Base-by-base conservation (phyloP, 2,797 vertebrate genomes). In the Galaxias olidus region DNA sequence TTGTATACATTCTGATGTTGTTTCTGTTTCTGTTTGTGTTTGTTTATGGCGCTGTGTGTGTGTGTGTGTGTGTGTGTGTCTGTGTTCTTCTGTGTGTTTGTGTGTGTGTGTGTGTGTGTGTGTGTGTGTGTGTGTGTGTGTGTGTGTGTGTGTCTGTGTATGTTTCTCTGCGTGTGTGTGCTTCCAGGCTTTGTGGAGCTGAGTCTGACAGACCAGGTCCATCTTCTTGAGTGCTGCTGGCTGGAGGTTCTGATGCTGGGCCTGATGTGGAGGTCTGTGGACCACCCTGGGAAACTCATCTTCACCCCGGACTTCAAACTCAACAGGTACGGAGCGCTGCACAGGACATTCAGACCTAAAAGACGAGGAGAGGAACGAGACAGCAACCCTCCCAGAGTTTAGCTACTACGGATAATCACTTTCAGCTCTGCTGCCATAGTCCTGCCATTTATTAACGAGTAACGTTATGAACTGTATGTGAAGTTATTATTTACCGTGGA, bases 191-290 rank as follows among this genome's bases (percentile, higher is more conserved):
- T 99, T 8, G 72, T 98, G 69, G 95, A 97, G 78, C 89, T 99
- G 79, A 93, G 90, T 66, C 87, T 98, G 1, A 82, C 91, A 0
- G 95, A 98, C 75, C 97, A 99, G 88, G 97, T 99, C 51, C 93
- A 95, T 62, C 92, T 98, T 74, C 75, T 99, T 73, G 98, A 98
- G 85, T 95, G 95, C 82, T 98, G 96, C 86, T 98, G 96, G 97
- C 80, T 98, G 91, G 97, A 98, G 89, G 94, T 99, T 58, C 82
- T 99, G 51, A 99, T 99, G 96, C 65, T 99, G 79, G 97, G 97
- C 14, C 90, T 99, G 71, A 98, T 99, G 93, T 99, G 97, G 97
- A 93, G 97, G 78, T 99, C 97, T 0, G 96, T 98, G 0, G 93
- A 98, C 77, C 94, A 99, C 76, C 97, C 97, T 0, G 97, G 96